Evolutionary conservation across 1,140 invertebrate species (phyloP).

Genomic region (Chionoecetes opilio): DNA sequence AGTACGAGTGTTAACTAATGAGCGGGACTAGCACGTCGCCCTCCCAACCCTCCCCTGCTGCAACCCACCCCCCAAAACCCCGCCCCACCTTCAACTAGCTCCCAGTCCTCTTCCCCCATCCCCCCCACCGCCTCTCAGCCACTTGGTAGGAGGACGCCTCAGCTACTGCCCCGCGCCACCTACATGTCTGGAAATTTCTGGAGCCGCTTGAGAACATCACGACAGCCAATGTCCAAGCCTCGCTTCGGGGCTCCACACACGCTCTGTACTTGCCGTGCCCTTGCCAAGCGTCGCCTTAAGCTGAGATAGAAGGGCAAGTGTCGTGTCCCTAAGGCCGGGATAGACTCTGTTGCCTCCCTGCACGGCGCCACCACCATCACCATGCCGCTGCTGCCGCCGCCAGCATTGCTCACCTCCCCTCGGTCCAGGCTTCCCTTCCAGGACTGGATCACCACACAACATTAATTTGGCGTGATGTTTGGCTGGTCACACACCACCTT

Average conservation of each 20-base stretch:
- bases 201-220: not conserved
- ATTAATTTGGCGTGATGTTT: conserved; percentile 1
- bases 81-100: not conserved
- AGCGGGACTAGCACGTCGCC: not conserved
- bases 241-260: not conserved
- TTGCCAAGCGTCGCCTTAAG: too few species aligned
- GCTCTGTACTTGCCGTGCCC: not conserved
- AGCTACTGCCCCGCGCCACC: not conserved
- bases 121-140: not conserved
- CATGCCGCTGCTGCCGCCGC: not conserved
- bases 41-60: not conserved
- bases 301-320: not conserved
- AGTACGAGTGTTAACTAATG: conserved; percentile 30
- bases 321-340: not conserved
- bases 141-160: not conserved
- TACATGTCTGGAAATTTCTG: not conserved
- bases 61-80: not conserved
- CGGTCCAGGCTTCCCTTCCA: not conserved
- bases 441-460: not conserved
- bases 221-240: too few species aligned
- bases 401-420: not conserved
- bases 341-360: not conserved
- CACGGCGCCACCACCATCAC: too few species aligned
- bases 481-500: not conserved
- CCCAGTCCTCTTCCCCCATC: too few species aligned